Evolutionary conservation across 2,797 vertebrate species (phyloP), one percentile per base, ranked within the genome.

Genomic region (Urophycis tenuis): DNA sequence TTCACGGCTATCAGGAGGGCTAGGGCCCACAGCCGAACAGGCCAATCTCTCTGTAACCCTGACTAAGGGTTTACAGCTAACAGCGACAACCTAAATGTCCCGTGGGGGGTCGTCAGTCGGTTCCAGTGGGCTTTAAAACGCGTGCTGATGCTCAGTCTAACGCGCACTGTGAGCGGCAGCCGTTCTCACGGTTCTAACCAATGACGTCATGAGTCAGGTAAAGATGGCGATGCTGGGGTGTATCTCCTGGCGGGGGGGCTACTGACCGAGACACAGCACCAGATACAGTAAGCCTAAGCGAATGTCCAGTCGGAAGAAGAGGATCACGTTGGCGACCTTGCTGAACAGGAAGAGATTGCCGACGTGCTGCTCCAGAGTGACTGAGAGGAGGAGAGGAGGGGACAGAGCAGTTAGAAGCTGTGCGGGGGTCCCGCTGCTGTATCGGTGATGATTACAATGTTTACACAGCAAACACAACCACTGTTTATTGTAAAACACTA

Each of bases 291-390:
- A 93, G 32, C 97, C 97, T 70, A 99, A 93, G 69, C 96, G 93
- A n/a, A 98, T 87, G 85, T 99, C 97, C 69, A 99, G 92, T 72
- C 96, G 93, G 91, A 99, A 98, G 92, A 99, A 98, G 74, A 98
- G 93, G 88, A 99, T 96, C 41, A 91, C 89, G 0, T 97, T 99
- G 49, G 97, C 96, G 80, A 98, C 96, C 89, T 99, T 99, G 82
- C 95, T 98, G 89, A 99, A 99, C 92, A 98, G 94, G 89, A 99
- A 96, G 79, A 98, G 89, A 80, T 98, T 98, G 60, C 96, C 96
- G 0, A 97, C 80, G 73, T 99, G 96, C 82, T 99, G 96, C 86
- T 99, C 96, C 92, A 98, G 85, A 0, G 95, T 96, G 87, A 98
- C 97, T 97, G 53, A 11, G 22, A 60, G 22, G 53, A 60, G 6